phyloP scores from a whole-genome alignment of 2,113 vertebrate species.

The Pitta sordida region DNA sequence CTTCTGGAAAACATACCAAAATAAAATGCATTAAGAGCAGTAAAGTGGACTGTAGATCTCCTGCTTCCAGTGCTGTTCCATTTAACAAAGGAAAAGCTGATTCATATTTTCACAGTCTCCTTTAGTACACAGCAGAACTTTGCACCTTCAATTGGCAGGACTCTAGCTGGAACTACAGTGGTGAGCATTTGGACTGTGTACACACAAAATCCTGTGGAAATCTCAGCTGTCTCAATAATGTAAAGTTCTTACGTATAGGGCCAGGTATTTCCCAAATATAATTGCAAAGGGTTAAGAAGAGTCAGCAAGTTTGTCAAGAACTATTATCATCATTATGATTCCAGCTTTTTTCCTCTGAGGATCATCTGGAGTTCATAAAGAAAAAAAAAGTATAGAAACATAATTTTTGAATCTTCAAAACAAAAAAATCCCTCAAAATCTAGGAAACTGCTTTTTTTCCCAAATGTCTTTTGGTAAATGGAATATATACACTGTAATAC shows the following conservation, averaged over 20 bases:
- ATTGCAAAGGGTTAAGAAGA: not conserved
- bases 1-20: not conserved
- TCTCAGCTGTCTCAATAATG: not conserved
- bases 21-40: not conserved
- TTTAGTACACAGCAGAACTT: not conserved
- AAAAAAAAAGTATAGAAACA: not conserved
- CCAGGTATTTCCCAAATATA: not conserved
- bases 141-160: not conserved
- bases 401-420: not conserved
- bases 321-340: not conserved
- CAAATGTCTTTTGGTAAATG: not conserved
- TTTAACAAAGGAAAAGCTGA: not conserved
- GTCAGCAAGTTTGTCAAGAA: not conserved
- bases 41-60: not conserved
- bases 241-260: not conserved
- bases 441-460: not conserved
- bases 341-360: not conserved
- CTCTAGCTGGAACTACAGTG: not conserved
- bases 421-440: not conserved
- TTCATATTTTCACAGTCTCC: not conserved
- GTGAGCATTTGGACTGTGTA: not conserved
- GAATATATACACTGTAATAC: not conserved
- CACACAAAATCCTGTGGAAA: not conserved
- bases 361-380: not conserved
- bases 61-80: not conserved